Percentiles rank a stretch among this genome's conserved stretches.
Conservation (phyloP, 2,113 vertebrate species). For the Actenoides lindsayi region DNA sequence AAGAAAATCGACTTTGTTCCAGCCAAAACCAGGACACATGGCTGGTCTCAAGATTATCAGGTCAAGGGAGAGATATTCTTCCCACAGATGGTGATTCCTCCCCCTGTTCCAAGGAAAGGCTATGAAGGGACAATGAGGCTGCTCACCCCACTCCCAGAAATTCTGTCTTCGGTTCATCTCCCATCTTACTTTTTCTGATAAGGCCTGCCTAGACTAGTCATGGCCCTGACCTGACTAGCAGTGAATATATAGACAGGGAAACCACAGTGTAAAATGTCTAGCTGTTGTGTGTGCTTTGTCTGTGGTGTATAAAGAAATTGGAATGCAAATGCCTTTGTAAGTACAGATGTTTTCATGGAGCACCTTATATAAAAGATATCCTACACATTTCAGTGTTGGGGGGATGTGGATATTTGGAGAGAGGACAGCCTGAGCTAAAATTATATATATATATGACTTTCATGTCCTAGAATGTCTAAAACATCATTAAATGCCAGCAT, state of each 20-base stretch:
- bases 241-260: not conserved
- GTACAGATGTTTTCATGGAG: not conserved
- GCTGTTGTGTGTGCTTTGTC: not conserved
- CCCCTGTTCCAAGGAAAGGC: not conserved
- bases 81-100: rapidly evolving
- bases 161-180: not conserved
- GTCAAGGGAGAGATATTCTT: not conserved
- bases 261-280: not conserved
- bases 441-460: not conserved
- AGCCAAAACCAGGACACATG: not conserved
- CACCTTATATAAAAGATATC: not conserved
- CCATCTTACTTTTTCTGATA: not conserved
- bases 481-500: not conserved
- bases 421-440: not conserved
- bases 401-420: not conserved
- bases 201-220: not conserved
- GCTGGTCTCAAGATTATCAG: not conserved
- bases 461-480: not conserved
- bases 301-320: not conserved
- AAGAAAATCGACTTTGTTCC: not conserved
- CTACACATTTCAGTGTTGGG: not conserved
- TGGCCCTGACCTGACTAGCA: not conserved
- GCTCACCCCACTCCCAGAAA: not conserved
- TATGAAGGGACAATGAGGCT: not conserved
- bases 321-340: not conserved